These are phyloP conservation scores for Astyanax mexicanus DNA, from an alignment of 2,797 vertebrate species.

Conservation along the genomic window DNA sequence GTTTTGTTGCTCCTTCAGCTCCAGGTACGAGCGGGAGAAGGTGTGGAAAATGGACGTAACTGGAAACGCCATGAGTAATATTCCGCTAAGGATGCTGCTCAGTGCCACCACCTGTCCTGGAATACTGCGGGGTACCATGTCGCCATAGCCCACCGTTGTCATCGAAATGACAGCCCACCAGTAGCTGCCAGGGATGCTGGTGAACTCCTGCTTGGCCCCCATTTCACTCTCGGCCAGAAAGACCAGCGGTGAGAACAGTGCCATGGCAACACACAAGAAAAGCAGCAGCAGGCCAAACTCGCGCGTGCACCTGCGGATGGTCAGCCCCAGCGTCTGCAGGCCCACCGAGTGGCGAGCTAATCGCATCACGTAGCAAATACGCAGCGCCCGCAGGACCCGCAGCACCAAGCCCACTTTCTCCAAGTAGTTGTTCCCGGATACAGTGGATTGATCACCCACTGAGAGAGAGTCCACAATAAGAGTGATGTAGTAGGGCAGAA, in stretches of 20 bases:
- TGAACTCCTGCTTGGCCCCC: constrained; percentile 95
- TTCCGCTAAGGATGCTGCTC: constrained; percentile 65
- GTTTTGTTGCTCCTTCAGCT: constrained; percentile 92
- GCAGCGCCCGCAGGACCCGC: constrained; percentile 88
- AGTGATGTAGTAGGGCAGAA: constrained; percentile 94
- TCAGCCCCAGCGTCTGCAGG: constrained; percentile 92
- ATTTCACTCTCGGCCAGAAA: constrained; percentile 93
- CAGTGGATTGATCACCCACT: constrained; percentile 68
- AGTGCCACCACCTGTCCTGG: too few species aligned
- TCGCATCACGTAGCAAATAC: constrained; percentile 95
- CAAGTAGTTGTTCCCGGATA: constrained; percentile 89
- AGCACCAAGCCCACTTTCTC: constrained; percentile 94
- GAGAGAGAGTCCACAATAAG: constrained; percentile 88
- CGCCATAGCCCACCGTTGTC: constrained; percentile 97
- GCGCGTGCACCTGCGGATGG: constrained; percentile 88
- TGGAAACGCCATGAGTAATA: constrained; percentile 96
- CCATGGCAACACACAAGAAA: constrained; percentile 90
- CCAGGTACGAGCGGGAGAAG: constrained; percentile 93
- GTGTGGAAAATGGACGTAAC: constrained; percentile 98
- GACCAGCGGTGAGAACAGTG: constrained; percentile 91
- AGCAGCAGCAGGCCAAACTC: constrained; percentile 82
- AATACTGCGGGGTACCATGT: constrained; percentile 93
- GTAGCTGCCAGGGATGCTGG: constrained; percentile 93
- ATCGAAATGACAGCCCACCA: constrained; percentile 99
- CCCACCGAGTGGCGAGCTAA: constrained; percentile 70